Evolutionary conservation across 2,888 invertebrate genomes (phyloP), one percentile per base, ranked within the genome.

Genomic region (Athalia circularis): DNA sequence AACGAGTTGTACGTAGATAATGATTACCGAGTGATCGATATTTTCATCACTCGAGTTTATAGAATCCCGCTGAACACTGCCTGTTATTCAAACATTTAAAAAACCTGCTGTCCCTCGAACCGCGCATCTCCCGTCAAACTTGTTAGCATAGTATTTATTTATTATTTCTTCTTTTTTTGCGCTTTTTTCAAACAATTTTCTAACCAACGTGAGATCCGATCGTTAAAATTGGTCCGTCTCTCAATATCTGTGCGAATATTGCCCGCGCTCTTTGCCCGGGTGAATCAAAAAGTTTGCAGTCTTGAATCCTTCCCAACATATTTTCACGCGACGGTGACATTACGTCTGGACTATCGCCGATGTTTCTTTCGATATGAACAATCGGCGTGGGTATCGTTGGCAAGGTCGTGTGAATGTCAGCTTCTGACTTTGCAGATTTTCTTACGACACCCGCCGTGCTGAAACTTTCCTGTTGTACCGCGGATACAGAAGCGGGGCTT

Each of bases 161-260:
- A 29, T 57, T 72, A n/a, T 72, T 47, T 8, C 13, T 72, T 72
- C 47, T 47, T 59, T 5, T 59, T 7, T 62, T 5, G 50, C 50
- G 50, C 62, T 75, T 61, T 75, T 62, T 13, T 50, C n/a, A 29
- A 61, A 75, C 61, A 61, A 62, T 61, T 62, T 29, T 45, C n/a
- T 82, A 83, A 57, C 80, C 81, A 29, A 78, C 80, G 77, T 80
- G 79, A 43, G 79, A 77, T 15, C 77, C 80, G 47, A 86, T 82
- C 52, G 86, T 81, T 4, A 87, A 65, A 7, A 81, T 50, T 15
- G 86, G 62, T 4, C 86, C 86, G 7, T 87, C 86, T n/a, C 84
- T 87, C 48, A 89, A 78, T 61, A 89, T 83, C 62, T 85, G 85
- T 3, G 86, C 83, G 79, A 90, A 90, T n/a, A 89, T 84, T 3